Evolutionary conservation across 1,140 invertebrate species (phyloP), one percentile per base, ranked within the genome.

Genomic region (Tetramorium alpestre): DNA sequence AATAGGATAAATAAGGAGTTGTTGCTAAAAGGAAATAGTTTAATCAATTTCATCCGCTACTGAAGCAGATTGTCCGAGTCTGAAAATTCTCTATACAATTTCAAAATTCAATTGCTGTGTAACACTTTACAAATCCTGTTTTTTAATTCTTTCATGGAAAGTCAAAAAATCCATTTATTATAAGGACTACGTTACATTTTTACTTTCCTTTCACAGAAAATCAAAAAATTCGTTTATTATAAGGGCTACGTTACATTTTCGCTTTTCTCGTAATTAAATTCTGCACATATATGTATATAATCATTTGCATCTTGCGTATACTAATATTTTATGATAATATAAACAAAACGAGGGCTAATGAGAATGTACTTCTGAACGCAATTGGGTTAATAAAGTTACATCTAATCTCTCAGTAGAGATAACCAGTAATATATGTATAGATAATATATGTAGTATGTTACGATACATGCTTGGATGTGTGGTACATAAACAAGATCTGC

Each of bases 401-500:
- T 51, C 41, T 80, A 69, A 80, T 69, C 28, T 38, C 7, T 69
- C n/a, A 41, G n/a, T 41, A 51, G 62, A 51, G 62, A 51, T 67
- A 80, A 70, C 5, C 38, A 2, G 33, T n/a, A n/a, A n/a, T n/a
- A n/a, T n/a, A n/a, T n/a, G n/a, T 22, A 22, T 22, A 22, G 22
- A 22, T 2, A 51, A 81, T 81, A n/a, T 13, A 25, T 8, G 7
- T 38, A 80, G 1, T 54, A 54, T 33, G 33, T 80, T 54, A 54
- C n/a, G 8, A 64, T 41, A 25, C 18, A 22, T 16, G 49, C 22
- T 25, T 22, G 49, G 10, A 54, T 16, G 4, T 51, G 5, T 33
- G 33, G 16, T 81, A 10, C 47, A 80, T 54, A 67, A 80, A 80
- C 44, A 81, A 81, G 33, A 56, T 69, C 47, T 69, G 25, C 56